Conservation (phyloP, 2,113 vertebrate genomes). For the Agelaius phoeniceus region DNA sequence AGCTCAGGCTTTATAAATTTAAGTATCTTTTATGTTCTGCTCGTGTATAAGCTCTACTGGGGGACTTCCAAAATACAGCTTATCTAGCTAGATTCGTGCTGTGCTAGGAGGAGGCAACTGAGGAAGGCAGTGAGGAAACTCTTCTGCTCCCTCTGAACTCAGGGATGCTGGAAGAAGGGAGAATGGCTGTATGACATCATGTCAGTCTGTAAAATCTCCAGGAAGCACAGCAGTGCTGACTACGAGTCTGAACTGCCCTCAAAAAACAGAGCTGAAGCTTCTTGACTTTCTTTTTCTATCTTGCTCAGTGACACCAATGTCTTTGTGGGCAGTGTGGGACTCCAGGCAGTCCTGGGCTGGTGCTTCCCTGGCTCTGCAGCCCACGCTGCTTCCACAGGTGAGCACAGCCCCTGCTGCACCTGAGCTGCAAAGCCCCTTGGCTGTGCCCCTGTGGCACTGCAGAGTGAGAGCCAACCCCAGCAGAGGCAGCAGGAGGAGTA, state of each 20-base stretch:
- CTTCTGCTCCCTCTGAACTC: neutral
- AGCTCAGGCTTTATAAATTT: neutral
- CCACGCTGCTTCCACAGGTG: neutral
- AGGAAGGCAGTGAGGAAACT: neutral
- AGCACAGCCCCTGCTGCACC: neutral
- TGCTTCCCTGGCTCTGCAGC: neutral
- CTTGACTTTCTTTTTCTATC: neutral
- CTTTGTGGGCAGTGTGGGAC: neutral
- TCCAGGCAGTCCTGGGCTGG: neutral
- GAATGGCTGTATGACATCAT: rapidly evolving
- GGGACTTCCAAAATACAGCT: neutral
- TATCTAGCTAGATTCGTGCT: neutral
- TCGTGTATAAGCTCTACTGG: neutral
- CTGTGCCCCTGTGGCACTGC: neutral
- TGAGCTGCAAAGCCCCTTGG: neutral
- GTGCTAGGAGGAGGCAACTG: neutral
- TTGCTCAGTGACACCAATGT: neutral
- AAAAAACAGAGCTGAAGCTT: neutral
- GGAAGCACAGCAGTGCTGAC: neutral
- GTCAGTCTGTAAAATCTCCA: neutral
- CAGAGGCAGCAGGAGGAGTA: neutral
- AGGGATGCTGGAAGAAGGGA: neutral
- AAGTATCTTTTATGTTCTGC: neutral
- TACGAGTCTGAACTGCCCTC: neutral
- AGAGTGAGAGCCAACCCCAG: neutral